Conservation (phyloP, 2,888 invertebrate species). For the Cataglyphis livida region DNA sequence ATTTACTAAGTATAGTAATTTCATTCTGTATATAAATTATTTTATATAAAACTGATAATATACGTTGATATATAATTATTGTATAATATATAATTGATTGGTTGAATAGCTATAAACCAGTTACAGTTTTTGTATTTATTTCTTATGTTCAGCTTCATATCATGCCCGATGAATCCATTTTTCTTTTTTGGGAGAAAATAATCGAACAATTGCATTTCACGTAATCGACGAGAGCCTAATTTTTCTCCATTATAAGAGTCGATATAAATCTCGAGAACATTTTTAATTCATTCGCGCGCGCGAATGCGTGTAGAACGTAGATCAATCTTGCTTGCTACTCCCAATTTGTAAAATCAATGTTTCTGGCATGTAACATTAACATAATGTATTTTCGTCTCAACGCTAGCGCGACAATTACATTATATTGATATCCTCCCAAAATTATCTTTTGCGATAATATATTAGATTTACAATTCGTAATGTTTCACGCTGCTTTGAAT, state of each 20-base stretch:
- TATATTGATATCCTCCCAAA: constrained; percentile 3
- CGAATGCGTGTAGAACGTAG: constrained; percentile 5
- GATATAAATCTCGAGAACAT: not conserved
- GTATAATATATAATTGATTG: not conserved
- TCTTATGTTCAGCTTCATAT: not conserved
- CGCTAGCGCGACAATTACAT: not conserved
- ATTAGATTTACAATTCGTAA: constrained; percentile 83
- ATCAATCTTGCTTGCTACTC: constrained; percentile 6
- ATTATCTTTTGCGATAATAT: constrained; percentile 70
- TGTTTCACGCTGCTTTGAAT: constrained; percentile 86
- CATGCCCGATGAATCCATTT: not conserved
- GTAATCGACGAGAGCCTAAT: not conserved
- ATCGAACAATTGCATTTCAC: not conserved
- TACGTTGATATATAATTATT: not conserved
- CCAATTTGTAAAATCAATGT: constrained; percentile 42
- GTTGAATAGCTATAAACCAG: not conserved
- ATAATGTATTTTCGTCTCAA: not conserved
- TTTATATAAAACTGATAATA: not conserved
- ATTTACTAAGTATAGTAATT: not conserved
- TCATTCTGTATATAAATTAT: not conserved
- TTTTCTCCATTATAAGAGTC: not conserved
- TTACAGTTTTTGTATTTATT: not conserved
- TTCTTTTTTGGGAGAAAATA: constrained; percentile 19
- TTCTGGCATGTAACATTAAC: constrained; percentile 76
- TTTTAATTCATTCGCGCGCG: not conserved